Evolutionary conservation across 2,888 invertebrate species (phyloP).

Genomic region (Neocrepidodera transversa): DNA sequence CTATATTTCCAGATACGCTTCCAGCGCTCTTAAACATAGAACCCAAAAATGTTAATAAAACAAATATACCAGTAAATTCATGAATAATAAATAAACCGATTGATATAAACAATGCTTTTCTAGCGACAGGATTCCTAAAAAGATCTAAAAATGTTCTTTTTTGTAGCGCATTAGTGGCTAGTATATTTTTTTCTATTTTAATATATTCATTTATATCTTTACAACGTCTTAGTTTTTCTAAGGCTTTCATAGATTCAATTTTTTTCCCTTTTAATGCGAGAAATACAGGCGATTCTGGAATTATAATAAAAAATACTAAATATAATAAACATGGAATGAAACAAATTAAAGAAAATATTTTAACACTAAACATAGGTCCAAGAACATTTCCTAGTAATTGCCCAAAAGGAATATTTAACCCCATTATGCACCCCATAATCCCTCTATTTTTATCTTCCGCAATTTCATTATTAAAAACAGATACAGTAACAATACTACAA

Average conservation of each 20-base stretch:
- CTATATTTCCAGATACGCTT: slow-evolving; percentile 67
- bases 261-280: slow-evolving; percentile 59
- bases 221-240: slow-evolving; percentile 30
- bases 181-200: slow-evolving; percentile 3
- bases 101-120: slow-evolving; percentile 70
- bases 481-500: slow-evolving; percentile 56
- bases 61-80: slow-evolving; percentile 79
- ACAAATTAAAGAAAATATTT: slow-evolving; percentile 36
- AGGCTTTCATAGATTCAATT: slow-evolving; percentile 68
- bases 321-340: slow-evolving; percentile 38
- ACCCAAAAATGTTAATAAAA: slow-evolving; percentile 77
- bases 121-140: slow-evolving; percentile 10
- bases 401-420: slow-evolving; percentile 38
- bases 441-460: slow-evolving; percentile 81
- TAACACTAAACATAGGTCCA: slow-evolving; percentile 38
- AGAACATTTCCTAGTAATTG: slow-evolving; percentile 39
- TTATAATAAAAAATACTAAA: slow-evolving; percentile 34
- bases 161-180: not conserved
- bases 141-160: slow-evolving; percentile 27
- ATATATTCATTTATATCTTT: slow-evolving; percentile 18
- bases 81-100: slow-evolving; percentile 82
- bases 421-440: slow-evolving; percentile 65
- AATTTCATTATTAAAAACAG: slow-evolving; percentile 87
- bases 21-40: slow-evolving; percentile 75
- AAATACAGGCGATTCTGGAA: slow-evolving; percentile 47